Evolutionary conservation across 2,113 vertebrate genomes (phyloP), one percentile per base, ranked within the genome.

Genomic region (Mormoops blainvillei): DNA sequence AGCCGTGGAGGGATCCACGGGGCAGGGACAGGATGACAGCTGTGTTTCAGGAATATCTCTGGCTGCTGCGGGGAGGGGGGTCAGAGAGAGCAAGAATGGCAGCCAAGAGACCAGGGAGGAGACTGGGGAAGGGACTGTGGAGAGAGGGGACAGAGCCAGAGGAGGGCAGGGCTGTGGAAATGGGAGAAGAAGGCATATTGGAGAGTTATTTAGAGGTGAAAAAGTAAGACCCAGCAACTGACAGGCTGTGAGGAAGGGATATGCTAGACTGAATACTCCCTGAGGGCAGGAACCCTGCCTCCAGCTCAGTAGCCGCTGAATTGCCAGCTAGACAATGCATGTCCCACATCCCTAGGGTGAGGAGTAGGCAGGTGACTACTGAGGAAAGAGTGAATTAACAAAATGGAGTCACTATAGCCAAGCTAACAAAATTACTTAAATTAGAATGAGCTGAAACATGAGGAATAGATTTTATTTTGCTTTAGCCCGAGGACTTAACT

Each of bases 231-330:
- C 12, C 43, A 19, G 70, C 16, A n/a, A 43, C 31, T 52, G 48
- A 20, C 15, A 13, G 20, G 22, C 31, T 26, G 36, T 16, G 9
- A 19, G 36, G 76, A 54, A 61, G 43, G 36, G 33, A 18, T 31
- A 7, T 7, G 12, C 71, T 70, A 73, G 16, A 41, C 24, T 4
- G 28, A 12, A 52, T 4, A 7, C 33, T 24, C 26, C 58, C 50
- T 10, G 54, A 41, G 50, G 54, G 26, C 38, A 73, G 54, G 45
- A 56, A 19, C 28, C 41, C 19, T 26, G 33, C 7, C 15, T 54
- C 48, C 11, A 10, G 5, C 43, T 7, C 26, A 26, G 11, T 1
- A 2, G 20, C 33, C 8, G 15, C 2, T 13, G 5, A 10, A 31
- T 3, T 36, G 68, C 38, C 18, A 74, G 48, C 41, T 48, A 24